Conservation (phyloP, 1,140 invertebrate species). For the Solenopsis invicta region DNA sequence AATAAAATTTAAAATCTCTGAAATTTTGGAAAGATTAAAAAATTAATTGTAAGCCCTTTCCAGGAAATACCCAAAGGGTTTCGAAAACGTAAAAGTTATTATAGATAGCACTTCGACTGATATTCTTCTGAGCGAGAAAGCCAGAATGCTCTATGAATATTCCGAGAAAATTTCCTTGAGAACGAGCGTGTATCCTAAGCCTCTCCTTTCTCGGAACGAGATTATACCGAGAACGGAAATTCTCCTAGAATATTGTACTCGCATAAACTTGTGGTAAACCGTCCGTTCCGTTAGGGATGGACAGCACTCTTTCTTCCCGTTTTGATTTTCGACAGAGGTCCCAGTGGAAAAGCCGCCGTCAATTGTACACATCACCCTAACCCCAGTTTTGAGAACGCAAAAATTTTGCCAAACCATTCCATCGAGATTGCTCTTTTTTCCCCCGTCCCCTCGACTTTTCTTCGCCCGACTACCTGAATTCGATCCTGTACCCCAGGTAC, state of each 20-base stretch:
- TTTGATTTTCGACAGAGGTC: not conserved
- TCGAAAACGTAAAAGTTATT: not conserved
- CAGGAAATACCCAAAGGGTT: not conserved
- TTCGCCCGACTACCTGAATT: not conserved
- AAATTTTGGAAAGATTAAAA: not conserved
- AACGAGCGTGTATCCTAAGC: not conserved
- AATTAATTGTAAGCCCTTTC: not conserved
- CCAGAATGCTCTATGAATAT: not conserved
- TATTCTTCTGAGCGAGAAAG: not conserved
- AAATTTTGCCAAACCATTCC: not conserved
- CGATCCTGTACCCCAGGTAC: not conserved
- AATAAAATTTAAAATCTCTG: no score
- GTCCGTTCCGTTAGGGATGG: not conserved
- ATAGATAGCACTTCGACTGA: not conserved
- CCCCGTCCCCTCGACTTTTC: not conserved
- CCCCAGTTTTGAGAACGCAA: not conserved
- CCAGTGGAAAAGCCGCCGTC: not conserved
- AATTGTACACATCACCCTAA: not conserved
- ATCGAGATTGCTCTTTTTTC: not conserved
- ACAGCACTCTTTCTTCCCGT: not conserved
- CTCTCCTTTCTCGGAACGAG: not conserved
- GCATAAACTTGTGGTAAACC: not conserved
- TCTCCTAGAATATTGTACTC: not conserved
- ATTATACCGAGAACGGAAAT: not conserved
- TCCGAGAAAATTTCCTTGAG: conserved; percentile 12